Base-by-base conservation (phyloP, 2,888 invertebrate species). In the Sclerodermus sp. region DNA sequence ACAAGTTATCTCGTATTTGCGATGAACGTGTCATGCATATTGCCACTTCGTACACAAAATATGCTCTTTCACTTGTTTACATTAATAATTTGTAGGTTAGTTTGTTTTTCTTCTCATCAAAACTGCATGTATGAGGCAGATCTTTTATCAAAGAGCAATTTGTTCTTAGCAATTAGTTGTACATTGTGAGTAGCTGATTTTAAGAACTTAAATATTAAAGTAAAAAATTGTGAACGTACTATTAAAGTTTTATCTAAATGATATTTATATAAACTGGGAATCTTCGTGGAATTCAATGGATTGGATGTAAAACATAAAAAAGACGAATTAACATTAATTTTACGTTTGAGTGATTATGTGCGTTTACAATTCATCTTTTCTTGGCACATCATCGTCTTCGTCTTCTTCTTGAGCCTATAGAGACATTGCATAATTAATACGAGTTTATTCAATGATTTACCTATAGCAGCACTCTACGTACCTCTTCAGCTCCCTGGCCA, bases 301-400 rank as follows among this genome's bases (percentile, higher is more conserved):
- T 42, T 55, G 55, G 46, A 55, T 51, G 49, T 45, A 40, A 42
- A 46, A 49, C 53, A 56, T 54, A 55, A 42, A 49, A 52, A 42
- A 50, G 42, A 54, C 41, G 48, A 57, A 46, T 56, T 23, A 49
- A 49, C 60, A 55, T 62, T 56, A 54, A 51, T 53, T 64, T 65
- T 51, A 52, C 47, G 59, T 52, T 42, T 53, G 59, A 48, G 62
- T 62, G 59, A 57, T 65, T 52, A 53, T 46, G 51, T 55, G 60
- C 55, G 47, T 32, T 88, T 90, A 91, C 83, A 91, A 83, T 80
- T 91, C 91, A 77, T 91, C 91, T 74, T 88, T 89, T 71, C 85
- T 82, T 64, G 87, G 86, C 66, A 82, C 79, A 67, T 88, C 89
- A 43, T 89, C 89, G 55, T 90, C 89, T 66, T 89, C 89, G 38